Evolutionary conservation across 2,888 invertebrate genomes (phyloP).

Genomic region (Dolomedes plantarius): DNA sequence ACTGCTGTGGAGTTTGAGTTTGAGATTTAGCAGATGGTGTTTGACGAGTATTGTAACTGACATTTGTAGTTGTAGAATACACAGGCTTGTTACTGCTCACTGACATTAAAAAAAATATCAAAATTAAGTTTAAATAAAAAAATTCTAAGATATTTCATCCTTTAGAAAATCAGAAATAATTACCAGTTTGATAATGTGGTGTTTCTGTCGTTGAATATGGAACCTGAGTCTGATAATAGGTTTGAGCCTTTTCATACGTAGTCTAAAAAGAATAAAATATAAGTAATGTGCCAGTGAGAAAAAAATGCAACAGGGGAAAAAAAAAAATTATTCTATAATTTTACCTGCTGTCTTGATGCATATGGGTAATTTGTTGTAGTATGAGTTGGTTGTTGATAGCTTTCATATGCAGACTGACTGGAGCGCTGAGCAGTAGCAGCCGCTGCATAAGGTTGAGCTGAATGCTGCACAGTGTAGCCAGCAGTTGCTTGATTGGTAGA

Average conservation of each 20-base stretch:
- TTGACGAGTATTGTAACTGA: conserved; percentile 58
- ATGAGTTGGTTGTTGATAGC: conserved; percentile 75
- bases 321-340: conserved; percentile 66
- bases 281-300: background rate
- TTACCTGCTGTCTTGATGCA: conserved; percentile 76
- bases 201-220: conserved; percentile 81
- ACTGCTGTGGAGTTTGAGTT: conserved; percentile 63
- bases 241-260: conserved; percentile 87
- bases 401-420: conserved; percentile 77
- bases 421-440: conserved; percentile 77
- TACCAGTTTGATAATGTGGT: conserved; percentile 77
- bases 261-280: conserved; percentile 34
- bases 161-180: conserved; percentile 13
- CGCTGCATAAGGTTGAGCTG: conserved; percentile 77
- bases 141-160: too few species aligned
- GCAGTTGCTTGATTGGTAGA: conserved; percentile 67
- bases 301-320: background rate
- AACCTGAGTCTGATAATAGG: conserved; percentile 85
- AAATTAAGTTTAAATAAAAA: too few species aligned
- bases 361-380: conserved; percentile 76
- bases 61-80: conserved; percentile 70
- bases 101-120: conserved; percentile 42
- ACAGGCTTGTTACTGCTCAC: conserved; percentile 71
- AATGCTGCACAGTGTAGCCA: conserved; percentile 71
- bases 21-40: conserved; percentile 66